Evolutionary conservation across 2,888 invertebrate species (phyloP).

Genomic region (Pyralis farinalis): DNA sequence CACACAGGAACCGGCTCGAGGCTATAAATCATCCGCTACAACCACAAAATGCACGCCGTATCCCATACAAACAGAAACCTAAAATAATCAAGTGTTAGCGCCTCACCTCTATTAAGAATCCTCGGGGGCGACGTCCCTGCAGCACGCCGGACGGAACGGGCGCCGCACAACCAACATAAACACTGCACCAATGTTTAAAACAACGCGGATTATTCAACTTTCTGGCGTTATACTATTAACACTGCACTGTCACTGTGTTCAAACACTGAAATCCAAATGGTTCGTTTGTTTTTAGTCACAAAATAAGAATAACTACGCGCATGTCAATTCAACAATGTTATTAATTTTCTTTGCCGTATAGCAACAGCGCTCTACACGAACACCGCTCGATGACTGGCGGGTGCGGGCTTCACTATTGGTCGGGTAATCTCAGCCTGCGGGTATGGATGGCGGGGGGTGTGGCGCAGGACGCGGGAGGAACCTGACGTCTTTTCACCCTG

Average conservation of each 20-base stretch:
- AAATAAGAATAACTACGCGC: slow-evolving; percentile 60
- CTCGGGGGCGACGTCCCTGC: slow-evolving; percentile 75
- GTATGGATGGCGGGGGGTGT: slow-evolving; percentile 28
- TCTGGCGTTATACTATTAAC: slow-evolving; percentile 36
- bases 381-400: slow-evolving; percentile 74
- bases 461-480: slow-evolving; percentile 25
- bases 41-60: slow-evolving; percentile 12
- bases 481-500: slow-evolving; percentile 29
- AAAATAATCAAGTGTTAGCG: slow-evolving; percentile 42
- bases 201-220: slow-evolving; percentile 43
- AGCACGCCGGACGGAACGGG: slow-evolving; percentile 63
- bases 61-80: slow-evolving; percentile 32
- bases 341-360: slow-evolving; percentile 22
- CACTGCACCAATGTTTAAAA: slow-evolving; percentile 71
- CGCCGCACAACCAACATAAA: slow-evolving; percentile 75
- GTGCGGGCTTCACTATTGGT: slow-evolving; percentile 30
- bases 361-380: slow-evolving; percentile 37
- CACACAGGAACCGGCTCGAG: slow-evolving; percentile 45
- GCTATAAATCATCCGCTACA: slow-evolving; percentile 24
- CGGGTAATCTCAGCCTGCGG: slow-evolving; percentile 34
- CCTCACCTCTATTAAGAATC: slow-evolving; percentile 66
- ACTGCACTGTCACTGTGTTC: slow-evolving; percentile 59
- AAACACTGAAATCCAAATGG: slow-evolving; percentile 69
- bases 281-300: slow-evolving; percentile 68
- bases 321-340: slow-evolving; percentile 55